These are phyloP conservation scores for Lasioglossum calceatum DNA, from an alignment of 2,888 invertebrate genomes.

Conservation along the genomic window DNA sequence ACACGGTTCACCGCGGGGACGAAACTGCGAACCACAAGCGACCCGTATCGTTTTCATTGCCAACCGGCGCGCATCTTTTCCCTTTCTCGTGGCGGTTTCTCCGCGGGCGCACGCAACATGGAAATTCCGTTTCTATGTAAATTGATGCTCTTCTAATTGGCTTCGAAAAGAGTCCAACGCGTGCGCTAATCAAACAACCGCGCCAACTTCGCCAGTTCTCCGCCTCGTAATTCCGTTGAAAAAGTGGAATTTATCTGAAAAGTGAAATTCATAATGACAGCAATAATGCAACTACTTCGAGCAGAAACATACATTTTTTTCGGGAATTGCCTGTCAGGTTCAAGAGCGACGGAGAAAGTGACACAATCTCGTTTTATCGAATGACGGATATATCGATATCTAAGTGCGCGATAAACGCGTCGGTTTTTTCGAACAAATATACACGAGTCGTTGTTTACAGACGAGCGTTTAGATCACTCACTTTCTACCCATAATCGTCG, in stretches of 20 bases:
- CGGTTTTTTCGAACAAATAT: neutral
- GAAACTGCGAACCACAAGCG: neutral
- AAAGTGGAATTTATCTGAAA: neutral
- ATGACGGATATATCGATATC: neutral
- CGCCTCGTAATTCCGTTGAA: neutral
- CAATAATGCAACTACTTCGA: neutral
- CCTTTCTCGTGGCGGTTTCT: neutral
- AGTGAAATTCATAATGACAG: neutral
- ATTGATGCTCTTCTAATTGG: neutral
- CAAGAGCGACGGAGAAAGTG: neutral
- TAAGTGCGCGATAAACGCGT: neutral
- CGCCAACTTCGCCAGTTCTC: neutral
- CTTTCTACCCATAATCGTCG: neutral
- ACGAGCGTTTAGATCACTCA: neutral
- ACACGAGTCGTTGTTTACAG: neutral
- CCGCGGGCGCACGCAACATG: neutral
- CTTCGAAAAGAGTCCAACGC: neutral
- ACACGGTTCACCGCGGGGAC: conserved; percentile 1
- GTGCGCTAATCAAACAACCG: neutral
- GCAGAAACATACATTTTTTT: neutral
- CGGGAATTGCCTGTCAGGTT: neutral
- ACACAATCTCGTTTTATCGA: neutral
- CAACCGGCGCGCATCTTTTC: neutral
- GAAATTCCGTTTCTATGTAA: neutral
- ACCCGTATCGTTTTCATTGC: conserved; percentile 17